Conservation (phyloP, 2,888 invertebrate genomes). For the Dascillus cervinus region DNA sequence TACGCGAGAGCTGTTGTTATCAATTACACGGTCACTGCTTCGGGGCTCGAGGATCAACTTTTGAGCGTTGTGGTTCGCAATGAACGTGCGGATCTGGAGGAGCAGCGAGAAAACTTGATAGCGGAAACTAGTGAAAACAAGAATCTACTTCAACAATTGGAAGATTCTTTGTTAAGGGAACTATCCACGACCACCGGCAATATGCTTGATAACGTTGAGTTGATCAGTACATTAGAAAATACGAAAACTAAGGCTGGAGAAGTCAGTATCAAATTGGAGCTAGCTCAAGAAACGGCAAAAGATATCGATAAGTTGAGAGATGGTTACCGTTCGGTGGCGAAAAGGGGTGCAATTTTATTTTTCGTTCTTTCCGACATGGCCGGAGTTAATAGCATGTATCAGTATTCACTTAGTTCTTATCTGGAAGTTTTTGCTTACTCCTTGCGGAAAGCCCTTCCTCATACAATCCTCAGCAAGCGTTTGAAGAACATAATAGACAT, state of each 20-base stretch:
- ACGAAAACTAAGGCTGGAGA: conserved; percentile 82
- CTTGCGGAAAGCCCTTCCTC: conserved; percentile 73
- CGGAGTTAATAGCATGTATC: conserved; percentile 83
- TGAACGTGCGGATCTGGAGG: conserved; percentile 81
- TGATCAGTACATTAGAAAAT: conserved; percentile 78
- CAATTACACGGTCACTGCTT: conserved; percentile 83
- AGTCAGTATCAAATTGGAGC: conserved; percentile 69
- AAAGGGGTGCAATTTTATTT: conserved; percentile 81
- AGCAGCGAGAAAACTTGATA: conserved; percentile 76
- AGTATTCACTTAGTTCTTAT: conserved; percentile 81
- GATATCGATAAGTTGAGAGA: conserved; percentile 80
- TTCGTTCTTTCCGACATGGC: conserved; percentile 89
- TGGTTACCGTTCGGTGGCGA: conserved; percentile 78
- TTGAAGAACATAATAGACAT: conserved; percentile 75
- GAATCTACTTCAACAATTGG: conserved; percentile 71
- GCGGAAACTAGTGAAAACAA: conserved; percentile 82
- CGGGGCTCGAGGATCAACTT: conserved; percentile 83
- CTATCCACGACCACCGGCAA: conserved; percentile 82
- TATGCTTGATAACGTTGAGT: conserved; percentile 86
- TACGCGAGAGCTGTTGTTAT: conserved; percentile 85
- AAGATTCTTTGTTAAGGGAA: conserved; percentile 78
- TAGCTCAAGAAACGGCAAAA: conserved; percentile 65
- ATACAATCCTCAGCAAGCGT: conserved; percentile 65
- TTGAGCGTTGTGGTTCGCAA: conserved; percentile 82
- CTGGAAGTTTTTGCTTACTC: conserved; percentile 78